phyloP scores from a whole-genome alignment of 2,113 vertebrate species.

The Ochotona curzoniae region DNA sequence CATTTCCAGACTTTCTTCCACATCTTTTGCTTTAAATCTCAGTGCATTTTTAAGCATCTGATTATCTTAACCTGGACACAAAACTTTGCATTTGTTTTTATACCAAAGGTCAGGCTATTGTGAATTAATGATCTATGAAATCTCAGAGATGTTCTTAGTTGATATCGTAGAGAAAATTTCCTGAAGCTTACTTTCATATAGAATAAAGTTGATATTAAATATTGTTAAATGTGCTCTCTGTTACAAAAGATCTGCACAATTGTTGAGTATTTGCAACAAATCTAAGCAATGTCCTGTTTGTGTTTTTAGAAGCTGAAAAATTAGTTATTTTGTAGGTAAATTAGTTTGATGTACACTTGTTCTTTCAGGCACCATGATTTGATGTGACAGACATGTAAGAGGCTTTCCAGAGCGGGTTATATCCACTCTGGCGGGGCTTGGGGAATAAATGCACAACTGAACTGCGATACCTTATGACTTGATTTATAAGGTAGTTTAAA shows the following conservation, averaged over 20 bases:
- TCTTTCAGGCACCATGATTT: not conserved
- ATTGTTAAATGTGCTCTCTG: slow-evolving; percentile 13
- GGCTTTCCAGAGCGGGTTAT: slow-evolving; percentile 1
- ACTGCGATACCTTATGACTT: not conserved
- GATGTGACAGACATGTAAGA: slow-evolving; percentile 7
- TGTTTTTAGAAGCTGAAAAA: slow-evolving; percentile 1
- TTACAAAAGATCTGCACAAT: not conserved
- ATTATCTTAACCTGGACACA: not conserved
- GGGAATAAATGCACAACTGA: slow-evolving; percentile 36
- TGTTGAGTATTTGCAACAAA: slow-evolving; percentile 22
- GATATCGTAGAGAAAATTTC: not conserved
- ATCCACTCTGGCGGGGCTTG: not conserved
- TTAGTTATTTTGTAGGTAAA: slow-evolving; percentile 22
- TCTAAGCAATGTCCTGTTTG: not conserved
- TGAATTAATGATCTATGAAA: not conserved
- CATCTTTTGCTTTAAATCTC: not conserved
- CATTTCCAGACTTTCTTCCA: slow-evolving; percentile 9
- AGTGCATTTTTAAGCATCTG: not conserved
- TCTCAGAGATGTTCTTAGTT: not conserved
- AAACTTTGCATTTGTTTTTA: slow-evolving; percentile 53
- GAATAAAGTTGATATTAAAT: not conserved
- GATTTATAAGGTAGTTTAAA: not conserved
- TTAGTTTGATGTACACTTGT: not conserved
- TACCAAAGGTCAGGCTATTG: not conserved
- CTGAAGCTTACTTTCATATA: slow-evolving; percentile 34